Base-by-base conservation (phyloP, 30 jellyfish, hydroid and myxozoan species). In the Aurelia aurita region DNA sequence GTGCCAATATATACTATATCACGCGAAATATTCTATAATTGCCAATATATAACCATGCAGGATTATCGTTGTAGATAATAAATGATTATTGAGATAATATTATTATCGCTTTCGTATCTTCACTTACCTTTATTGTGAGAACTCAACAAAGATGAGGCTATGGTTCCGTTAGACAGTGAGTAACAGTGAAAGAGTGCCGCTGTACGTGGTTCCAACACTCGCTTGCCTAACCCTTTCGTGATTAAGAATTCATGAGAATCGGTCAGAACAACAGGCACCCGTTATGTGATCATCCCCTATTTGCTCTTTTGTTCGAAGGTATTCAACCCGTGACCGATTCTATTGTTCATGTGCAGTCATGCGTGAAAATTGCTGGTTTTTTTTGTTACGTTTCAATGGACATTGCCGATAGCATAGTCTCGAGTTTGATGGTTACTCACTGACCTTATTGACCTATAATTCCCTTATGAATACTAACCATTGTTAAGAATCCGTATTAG, bases 201-300 rank as follows among this genome's bases (percentile, higher is more conserved):
- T 19, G 58, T 54, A 35, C 69, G 44, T 78, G 12, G 80, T 7
- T 61, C 63, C 89, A 63, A 78, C 26, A 34, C 80, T 46, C 1
- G 77, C 85, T 82, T 44, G 60, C 85, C 43, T 58, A 23, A 55
- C 58, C 69, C 44, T 39, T 58, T 14, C 49, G 55, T 55, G 47
- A 82, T 82, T 82, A 82, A 82, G 32, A 49, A 82, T 82, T 82
- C 79, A 82, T 57, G 68, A 32, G 22, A 62, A 78, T 69, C 76
- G 79, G 75, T 64, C 74, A 47, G 43, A 34, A 78, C 34, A 27
- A 60, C 85, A 58, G 91, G 85, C 39, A 82, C 91, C 91, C 49
- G 91, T 71, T 34, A 69, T 75, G 15, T 23, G 65, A 18, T 75
- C 77, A 75, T 59, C 58, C 83, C 5, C 72, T 80, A 66, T 82